These are phyloP conservation scores for Boulengeromyrus knoepffleri DNA, from an alignment of 2,113 vertebrate species.

Conservation along the genomic window DNA sequence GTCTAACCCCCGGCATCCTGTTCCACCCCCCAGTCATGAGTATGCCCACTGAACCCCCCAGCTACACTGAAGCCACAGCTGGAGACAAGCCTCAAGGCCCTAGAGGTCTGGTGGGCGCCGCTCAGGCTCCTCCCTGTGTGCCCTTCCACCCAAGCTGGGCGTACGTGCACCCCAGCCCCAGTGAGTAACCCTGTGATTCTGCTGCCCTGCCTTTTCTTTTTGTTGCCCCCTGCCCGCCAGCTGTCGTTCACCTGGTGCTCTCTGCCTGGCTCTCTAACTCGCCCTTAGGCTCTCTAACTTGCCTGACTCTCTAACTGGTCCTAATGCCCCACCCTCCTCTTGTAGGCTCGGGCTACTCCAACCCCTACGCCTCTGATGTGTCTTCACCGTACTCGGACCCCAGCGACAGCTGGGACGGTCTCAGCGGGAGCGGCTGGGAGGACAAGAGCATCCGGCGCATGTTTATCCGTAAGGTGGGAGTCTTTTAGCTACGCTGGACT, in stretches of 20 bases:
- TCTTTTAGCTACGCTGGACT: not conserved
- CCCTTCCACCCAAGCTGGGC: conserved; percentile 24
- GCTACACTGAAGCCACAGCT: conserved; percentile 39
- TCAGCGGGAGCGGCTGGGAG: conserved; percentile 33
- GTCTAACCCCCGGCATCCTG: no score
- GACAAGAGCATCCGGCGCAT: conserved; percentile 39
- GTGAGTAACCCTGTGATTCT: conserved; percentile 17
- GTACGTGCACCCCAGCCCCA: conserved; percentile 35
- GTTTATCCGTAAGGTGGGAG: conserved; percentile 42
- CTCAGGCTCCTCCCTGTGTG: conserved; percentile 8
- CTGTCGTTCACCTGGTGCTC: not conserved
- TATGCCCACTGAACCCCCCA: conserved; percentile 34
- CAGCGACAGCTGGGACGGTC: conserved; percentile 38
- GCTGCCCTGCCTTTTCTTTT: not conserved
- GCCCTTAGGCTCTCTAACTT: no score
- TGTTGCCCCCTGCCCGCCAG: not conserved
- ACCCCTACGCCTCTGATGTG: conserved; percentile 30
- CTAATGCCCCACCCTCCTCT: not conserved
- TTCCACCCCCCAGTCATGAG: conserved; percentile 21
- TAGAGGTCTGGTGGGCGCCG: not conserved
- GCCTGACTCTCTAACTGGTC: not conserved
- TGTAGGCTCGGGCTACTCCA: conserved; percentile 33
- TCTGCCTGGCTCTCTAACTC: not conserved
- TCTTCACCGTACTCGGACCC: conserved; percentile 37
- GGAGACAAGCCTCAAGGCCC: conserved; percentile 31